Conservation (phyloP, 2,113 vertebrate genomes). For the Casuarius casuarius region DNA sequence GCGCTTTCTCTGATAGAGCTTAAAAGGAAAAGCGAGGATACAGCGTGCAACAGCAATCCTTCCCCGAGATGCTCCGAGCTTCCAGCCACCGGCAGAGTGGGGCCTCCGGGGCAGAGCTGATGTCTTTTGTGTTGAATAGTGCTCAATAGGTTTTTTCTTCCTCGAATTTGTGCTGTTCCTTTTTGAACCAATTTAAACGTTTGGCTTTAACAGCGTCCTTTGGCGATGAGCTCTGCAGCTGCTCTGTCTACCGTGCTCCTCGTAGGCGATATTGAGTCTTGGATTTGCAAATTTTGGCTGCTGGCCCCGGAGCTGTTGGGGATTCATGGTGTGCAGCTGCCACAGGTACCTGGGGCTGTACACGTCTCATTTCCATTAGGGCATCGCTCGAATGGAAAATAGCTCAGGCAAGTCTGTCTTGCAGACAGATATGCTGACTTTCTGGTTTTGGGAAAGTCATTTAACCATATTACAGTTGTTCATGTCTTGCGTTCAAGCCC, state of each 20-base stretch:
- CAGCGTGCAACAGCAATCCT: neutral
- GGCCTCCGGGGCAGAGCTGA: neutral
- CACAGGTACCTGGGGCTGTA: too few species aligned
- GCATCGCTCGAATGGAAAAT: neutral
- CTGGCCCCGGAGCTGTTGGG: neutral
- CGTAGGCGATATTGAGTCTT: neutral
- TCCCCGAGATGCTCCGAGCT: neutral
- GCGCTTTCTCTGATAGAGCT: neutral
- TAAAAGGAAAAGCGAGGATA: neutral
- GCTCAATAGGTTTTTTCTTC: neutral
- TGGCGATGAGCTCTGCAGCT: neutral
- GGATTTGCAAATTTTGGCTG: neutral
- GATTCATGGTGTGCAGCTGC: fast-evolving
- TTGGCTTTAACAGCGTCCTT: neutral
- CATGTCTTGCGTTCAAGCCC: neutral
- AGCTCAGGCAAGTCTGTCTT: neutral
- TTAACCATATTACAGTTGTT: neutral
- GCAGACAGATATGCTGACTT: neutral
- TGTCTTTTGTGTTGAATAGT: neutral
- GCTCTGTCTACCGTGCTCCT: neutral
- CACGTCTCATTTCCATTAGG: fast-evolving
- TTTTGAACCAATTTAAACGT: neutral
- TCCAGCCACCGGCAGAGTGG: neutral
- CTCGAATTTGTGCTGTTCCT: neutral
- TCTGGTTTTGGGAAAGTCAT: neutral